These are phyloP conservation scores for Sesamia nonagrioides DNA, from an alignment of 1,140 invertebrate species.

Conservation along the genomic window DNA sequence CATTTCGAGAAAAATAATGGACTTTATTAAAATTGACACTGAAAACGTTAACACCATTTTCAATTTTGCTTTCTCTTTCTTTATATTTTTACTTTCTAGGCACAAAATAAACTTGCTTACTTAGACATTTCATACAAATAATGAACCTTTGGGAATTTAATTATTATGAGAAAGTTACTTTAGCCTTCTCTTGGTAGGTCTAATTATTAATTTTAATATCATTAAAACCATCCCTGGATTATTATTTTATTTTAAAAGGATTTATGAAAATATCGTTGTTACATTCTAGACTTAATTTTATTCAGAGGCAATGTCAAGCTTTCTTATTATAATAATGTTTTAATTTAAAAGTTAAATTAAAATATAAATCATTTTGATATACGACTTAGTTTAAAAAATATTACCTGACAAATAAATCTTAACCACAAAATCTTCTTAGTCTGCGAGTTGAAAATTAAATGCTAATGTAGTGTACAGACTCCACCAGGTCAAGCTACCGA, in stretches of 20 bases:
- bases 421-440: too few species aligned
- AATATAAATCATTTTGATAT: too few species aligned
- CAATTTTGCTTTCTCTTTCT: constrained; percentile 21
- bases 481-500: too few species aligned
- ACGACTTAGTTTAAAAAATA: too few species aligned
- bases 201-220: constrained; percentile 44
- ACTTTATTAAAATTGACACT: constrained; percentile 5
- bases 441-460: too few species aligned
- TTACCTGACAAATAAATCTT: too few species aligned
- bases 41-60: constrained; percentile 17
- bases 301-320: neutral
- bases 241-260: neutral
- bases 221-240: constrained; percentile 25
- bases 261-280: constrained; percentile 5
- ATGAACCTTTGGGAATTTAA: constrained; percentile 28
- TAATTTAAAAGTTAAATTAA: neutral
- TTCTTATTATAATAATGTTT: neutral
- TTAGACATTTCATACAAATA: constrained; percentile 4
- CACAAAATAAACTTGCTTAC: constrained; percentile 12
- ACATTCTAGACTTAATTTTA: neutral
- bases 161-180: constrained; percentile 36
- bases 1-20: constrained; percentile 18
- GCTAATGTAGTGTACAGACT: too few species aligned
- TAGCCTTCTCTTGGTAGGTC: constrained; percentile 1
- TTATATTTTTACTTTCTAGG: constrained; percentile 10